Conservation (phyloP, 2,113 vertebrate species). For the pig (Sus scrofa) region DNA sequence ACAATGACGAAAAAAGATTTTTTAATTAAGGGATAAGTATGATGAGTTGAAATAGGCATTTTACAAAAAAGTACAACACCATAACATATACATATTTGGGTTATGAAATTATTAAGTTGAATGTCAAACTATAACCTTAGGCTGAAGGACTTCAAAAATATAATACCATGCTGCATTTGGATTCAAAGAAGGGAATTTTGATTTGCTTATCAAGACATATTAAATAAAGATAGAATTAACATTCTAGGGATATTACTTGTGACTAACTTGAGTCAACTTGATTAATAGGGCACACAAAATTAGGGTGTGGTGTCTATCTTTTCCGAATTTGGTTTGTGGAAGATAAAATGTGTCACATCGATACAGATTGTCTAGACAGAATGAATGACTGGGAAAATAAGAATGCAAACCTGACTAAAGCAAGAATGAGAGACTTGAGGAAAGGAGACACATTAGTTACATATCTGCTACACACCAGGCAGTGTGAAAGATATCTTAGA, state of each 20-base stretch:
- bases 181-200: background rate
- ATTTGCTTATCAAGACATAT: background rate
- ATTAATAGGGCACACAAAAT: slow-evolving; percentile 12
- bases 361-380: slow-evolving; percentile 6
- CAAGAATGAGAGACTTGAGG: background rate
- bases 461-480: background rate
- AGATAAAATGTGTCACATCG: background rate
- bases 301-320: background rate
- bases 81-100: background rate
- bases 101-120: slow-evolving; percentile 15
- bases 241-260: background rate
- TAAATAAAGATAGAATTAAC: slow-evolving; percentile 37
- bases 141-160: slow-evolving; percentile 17
- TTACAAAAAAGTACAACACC: background rate
- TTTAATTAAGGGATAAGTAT: background rate
- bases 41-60: slow-evolving; percentile 19
- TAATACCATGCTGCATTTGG: background rate
- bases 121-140: slow-evolving; percentile 34
- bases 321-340: slow-evolving; percentile 27
- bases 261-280: slow-evolving; percentile 34
- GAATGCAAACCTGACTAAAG: background rate
- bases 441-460: background rate
- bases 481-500: background rate
- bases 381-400: background rate
- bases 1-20: background rate